Base-by-base conservation (phyloP, 2,797 vertebrate species). In the Acrossocheilus fasciatus region DNA sequence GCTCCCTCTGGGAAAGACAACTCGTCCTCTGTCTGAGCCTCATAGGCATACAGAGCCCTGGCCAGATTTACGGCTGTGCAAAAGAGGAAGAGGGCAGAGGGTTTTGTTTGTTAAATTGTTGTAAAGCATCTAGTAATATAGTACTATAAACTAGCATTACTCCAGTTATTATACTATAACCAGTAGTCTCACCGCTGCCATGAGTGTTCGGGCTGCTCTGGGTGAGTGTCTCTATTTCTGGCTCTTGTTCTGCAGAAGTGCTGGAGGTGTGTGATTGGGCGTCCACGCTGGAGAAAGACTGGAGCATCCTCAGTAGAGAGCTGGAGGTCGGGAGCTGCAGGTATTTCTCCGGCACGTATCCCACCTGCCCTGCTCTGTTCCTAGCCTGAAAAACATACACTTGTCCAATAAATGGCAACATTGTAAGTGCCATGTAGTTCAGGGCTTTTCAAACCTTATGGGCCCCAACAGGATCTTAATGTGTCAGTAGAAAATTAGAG, bases 261-360 rank as follows among this genome's bases (percentile, higher is more conserved):
- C 95, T 97, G 81, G 98, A 99, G n/a, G 97, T 98, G 90, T 98
- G 97, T 0, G 98, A 99, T 0, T 98, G 95, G 8, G 95, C 95
- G 59, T 99, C 98, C 91, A 97, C 92, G 0, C 97, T 96, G 0
- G 98, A 97, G 66, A 99, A 92, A 2, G 97, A 97, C 95, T 98
- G 98, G 15, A 99, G 95, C 98, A 98, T 98, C 73, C 97, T 98
- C 92, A 98, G 94, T 0, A 99, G 96, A 76, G 98, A 98, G 95
- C 96, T 98, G 76, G 98, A 98, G 0, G 97, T 97, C 0, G 98
- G 98, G 83, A 99, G 97, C 88, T 98, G 98, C 83, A 99, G 93
- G 92, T 99, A 99, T 87, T 99, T 99, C 94, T 99, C 98, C 0
- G 98, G 98, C 68, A 99, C 98, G 0, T 99, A 99, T 45, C 98